Evolutionary conservation across 2,888 invertebrate species (phyloP).

Genomic region (Zaprionus obscuricornis): DNA sequence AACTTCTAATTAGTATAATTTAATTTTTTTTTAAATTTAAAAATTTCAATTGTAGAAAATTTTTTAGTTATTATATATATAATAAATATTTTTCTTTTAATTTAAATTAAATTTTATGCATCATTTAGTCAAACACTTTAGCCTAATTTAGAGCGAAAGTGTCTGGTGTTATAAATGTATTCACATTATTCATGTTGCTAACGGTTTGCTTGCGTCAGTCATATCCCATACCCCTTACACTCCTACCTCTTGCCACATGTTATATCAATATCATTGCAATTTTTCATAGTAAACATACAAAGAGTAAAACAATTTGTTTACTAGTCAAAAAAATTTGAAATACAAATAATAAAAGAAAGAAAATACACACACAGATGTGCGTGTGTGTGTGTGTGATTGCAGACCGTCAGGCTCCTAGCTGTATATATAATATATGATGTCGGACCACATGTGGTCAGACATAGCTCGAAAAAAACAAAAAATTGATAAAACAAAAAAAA

Average conservation of each 20-base stretch:
- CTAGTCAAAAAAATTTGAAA: conserved; percentile 42
- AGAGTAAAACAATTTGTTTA: conserved; percentile 60
- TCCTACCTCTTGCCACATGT: too few species aligned
- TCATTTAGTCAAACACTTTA: not conserved
- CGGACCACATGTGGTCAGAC: conserved; percentile 59
- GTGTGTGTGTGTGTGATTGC: too few species aligned
- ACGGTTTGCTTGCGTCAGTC: conserved; percentile 38
- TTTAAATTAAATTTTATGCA: not conserved
- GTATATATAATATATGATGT: conserved; percentile 8
- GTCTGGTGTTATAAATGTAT: conserved; percentile 10
- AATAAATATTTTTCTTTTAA: too few species aligned
- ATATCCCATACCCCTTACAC: conserved; percentile 16
- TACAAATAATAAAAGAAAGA: conserved; percentile 22
- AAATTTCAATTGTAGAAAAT: too few species aligned
- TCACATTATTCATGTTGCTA: conserved; percentile 26
- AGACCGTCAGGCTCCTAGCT: conserved; percentile 34
- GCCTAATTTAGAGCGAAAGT: conserved; percentile 21
- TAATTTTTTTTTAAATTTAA: too few species aligned
- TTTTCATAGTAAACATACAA: conserved; percentile 42
- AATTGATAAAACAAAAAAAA: conserved; percentile 37
- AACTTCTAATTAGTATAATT: too few species aligned
- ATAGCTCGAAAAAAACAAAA: conserved; percentile 5
- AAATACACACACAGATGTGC: conserved; percentile 41
- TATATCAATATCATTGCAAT: conserved; percentile 36
- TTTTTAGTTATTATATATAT: too few species aligned